A percentile compares a stretch with the other conserved stretches of the same genome.
Evolutionary conservation across 2,797 vertebrate species (phyloP).

Genomic region (Hyperoplus lanceolatus): DNA sequence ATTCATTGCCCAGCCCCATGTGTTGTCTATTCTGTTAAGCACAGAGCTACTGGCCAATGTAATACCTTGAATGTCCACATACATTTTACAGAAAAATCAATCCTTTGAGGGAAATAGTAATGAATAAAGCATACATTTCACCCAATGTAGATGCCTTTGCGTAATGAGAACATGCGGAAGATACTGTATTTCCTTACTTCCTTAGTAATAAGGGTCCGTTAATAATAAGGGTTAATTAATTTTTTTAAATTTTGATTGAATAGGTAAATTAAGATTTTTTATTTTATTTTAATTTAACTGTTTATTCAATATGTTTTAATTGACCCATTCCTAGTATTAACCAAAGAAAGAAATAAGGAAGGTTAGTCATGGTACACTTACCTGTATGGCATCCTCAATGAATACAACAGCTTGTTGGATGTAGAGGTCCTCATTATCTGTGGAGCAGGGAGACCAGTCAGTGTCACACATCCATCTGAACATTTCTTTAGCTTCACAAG

Average conservation of each 20-base stretch:
- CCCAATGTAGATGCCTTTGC: too few relatives aligned
- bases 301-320: background rate
- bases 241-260: too few relatives aligned
- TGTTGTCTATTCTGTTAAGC: background rate
- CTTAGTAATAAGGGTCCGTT: too few relatives aligned
- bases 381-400: slow-evolving; percentile 95
- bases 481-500: background rate
- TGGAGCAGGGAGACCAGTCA: background rate
- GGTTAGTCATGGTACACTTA: slow-evolving; percentile 49
- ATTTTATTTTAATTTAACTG: background rate
- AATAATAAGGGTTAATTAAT: too few relatives aligned
- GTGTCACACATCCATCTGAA: slow-evolving; percentile 5
- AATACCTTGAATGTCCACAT: background rate
- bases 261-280: background rate
- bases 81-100: background rate
- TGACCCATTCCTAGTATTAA: background rate
- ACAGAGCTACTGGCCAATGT: background rate
- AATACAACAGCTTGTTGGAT: slow-evolving; percentile 93
- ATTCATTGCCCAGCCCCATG: too few relatives aligned
- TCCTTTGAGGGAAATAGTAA: background rate
- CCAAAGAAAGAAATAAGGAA: background rate
- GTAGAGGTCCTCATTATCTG: slow-evolving; percentile 81
- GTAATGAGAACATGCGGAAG: too few relatives aligned
- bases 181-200: too few relatives aligned
- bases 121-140: too few relatives aligned